Percentiles rank a stretch among this genome's conserved stretches.
Conservation (phyloP, 2,113 vertebrate species). For the Pica pica region DNA sequence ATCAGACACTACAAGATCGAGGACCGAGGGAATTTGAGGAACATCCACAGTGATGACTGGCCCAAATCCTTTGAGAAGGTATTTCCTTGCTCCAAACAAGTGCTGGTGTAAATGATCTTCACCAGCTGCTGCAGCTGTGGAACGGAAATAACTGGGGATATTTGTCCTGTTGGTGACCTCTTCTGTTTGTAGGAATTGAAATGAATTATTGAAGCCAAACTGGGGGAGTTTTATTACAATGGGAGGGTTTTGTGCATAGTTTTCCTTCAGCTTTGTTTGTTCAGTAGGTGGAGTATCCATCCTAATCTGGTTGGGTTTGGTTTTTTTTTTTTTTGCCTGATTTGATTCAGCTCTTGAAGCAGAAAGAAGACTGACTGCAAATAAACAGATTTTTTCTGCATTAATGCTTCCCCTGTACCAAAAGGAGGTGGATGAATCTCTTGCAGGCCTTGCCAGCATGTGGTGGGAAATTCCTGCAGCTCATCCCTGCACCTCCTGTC, state of each 20-base stretch:
- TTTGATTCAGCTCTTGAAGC: not conserved
- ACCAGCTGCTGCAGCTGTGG: not conserved
- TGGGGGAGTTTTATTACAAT: not conserved
- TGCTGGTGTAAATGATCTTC: fast-evolving
- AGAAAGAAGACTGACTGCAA: not conserved
- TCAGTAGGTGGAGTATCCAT: not conserved
- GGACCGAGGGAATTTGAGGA: slow-evolving; percentile 91
- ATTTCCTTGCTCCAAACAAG: not conserved
- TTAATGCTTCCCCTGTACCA: not conserved
- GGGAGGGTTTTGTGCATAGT: fast-evolving
- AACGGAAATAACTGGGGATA: fast-evolving
- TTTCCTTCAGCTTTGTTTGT: not conserved
- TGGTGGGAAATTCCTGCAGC: not conserved
- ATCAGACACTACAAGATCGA: slow-evolving; percentile 97
- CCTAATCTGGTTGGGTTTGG: not conserved
- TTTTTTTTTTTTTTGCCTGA: not conserved
- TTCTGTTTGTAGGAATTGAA: not conserved
- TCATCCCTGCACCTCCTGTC: not conserved
- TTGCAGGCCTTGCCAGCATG: fast-evolving
- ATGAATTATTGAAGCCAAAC: not conserved
- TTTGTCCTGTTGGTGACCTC: not conserved
- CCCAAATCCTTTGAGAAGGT: slow-evolving; percentile 90
- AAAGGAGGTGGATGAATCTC: not conserved
- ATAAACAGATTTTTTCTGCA: not conserved
- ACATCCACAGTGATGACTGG: slow-evolving; percentile 94